Conservation (phyloP, 2,113 vertebrate species). For the Poeciliopsis occidentalis region DNA sequence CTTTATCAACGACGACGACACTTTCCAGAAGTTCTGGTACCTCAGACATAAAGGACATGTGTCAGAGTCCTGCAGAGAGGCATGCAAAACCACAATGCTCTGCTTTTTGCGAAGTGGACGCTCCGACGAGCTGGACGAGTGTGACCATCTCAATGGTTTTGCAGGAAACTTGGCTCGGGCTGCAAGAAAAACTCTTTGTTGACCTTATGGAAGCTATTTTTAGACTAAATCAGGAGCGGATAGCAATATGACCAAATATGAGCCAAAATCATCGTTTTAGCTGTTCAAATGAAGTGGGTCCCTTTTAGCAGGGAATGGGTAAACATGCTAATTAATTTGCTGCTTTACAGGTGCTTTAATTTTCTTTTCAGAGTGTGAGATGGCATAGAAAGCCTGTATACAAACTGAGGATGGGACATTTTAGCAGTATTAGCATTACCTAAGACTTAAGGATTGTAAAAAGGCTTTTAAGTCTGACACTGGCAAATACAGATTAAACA, state of each 20-base stretch:
- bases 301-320: conserved; percentile 24
- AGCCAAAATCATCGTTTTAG: conserved; percentile 12
- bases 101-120: conserved; percentile 86
- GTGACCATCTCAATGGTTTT: conserved; percentile 54
- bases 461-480: background rate
- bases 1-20: conserved; percentile 75
- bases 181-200: conserved; percentile 73
- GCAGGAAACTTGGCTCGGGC: conserved; percentile 33
- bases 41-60: conserved; percentile 89
- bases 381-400: background rate
- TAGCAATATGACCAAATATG: conserved; percentile 39
- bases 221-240: background rate
- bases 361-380: background rate
- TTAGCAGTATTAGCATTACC: background rate
- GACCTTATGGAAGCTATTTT: conserved; percentile 12
- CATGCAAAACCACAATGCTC: conserved; percentile 82
- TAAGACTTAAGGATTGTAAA: background rate
- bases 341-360: background rate
- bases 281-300: conserved; percentile 6
- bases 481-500: background rate
- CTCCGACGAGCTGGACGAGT: conserved; percentile 80
- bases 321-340: background rate
- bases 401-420: background rate
- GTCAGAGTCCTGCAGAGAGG: conserved; percentile 72
- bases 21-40: conserved; percentile 94